Base-by-base conservation (phyloP, 2,888 invertebrate genomes). In the Apodemia duryi region DNA sequence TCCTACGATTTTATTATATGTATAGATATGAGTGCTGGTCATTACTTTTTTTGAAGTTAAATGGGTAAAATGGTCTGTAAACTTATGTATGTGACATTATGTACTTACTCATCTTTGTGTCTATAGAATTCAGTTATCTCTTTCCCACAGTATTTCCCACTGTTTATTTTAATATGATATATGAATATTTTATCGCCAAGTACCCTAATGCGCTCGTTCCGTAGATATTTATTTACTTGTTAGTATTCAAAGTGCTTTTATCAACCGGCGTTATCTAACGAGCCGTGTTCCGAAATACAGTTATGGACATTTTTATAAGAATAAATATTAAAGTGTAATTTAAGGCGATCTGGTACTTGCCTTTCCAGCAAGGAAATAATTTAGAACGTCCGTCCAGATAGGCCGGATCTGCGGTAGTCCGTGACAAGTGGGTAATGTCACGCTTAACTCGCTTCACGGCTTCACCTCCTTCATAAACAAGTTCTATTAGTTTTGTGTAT, bases 321-420 rank as follows among this genome's bases (percentile, higher is more conserved):
- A 46, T 46, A 43, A 43, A 49, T n/a, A n/a, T 49, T 6, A 13
- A n/a, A 49, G n/a, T 49, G n/a, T 49, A 46, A n/a, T n/a, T 49
- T 49, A 49, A 49, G 49, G 49, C 49, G n/a, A 6, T 49, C n/a
- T 49, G n/a, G 6, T 49, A 49, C 49, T 49, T 49, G 49, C 11
- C 49, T 49, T 49, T 49, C n/a, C 6, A 49, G 49, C 11, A 13
- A 49, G 49, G 49, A 49, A 49, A 49, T 49, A 49, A 49, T 49
- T 49, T n/a, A 49, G 49, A 49, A 49, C 49, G n/a, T 49, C 49
- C 49, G 49, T 49, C n/a, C 6, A 49, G 49, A 49, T n/a, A 49
- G 49, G 49, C 49, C 49, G 49, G 49, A 49, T 49, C 49, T 49
- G 49, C 49, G 49, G 49, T n/a, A 49, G n/a, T 49, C 49, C 49